Evolutionary conservation across 2,888 invertebrate genomes (phyloP), one percentile per base, ranked within the genome.

Genomic region (Apantesis nais): DNA sequence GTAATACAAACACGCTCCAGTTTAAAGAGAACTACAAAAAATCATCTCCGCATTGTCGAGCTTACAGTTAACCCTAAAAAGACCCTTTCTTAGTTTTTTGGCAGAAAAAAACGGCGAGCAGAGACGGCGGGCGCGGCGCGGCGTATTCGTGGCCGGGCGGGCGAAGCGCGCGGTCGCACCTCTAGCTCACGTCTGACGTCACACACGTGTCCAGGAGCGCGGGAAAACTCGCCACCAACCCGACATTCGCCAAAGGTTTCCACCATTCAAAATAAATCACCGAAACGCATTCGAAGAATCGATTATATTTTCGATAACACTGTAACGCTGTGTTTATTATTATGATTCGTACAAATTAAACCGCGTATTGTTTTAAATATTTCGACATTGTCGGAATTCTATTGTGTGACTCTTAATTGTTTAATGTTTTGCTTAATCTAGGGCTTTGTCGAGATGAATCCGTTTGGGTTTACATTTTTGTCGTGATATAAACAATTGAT

Each of bases 41-140:
- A 90, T 88, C 88, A 86, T 85, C 85, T 84, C 83, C 87, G 89
- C 82, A 82, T 82, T 82, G 77, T 76, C 65, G 88, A 88, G 86
- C 90, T 90, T 87, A 90, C 90, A 89, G 89, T 92, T 92, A 93
- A 93, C 93, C 93, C 93, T 90, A 92, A 88, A 87, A 88, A 90
- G 90, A 89, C 90, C 91, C 89, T 93, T 93, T 91, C 89, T 90
- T 90, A 85, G 90, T 91, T 94, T 94, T 94, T 94, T 92, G 90
- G 91, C 90, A 86, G 88, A 92, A 93, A 93, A 94, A 92, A 91
- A 85, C 80, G 84, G 81, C 75, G 84, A 84, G 76, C 78, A 76
- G 86, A 87, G 86, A 85, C 86, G 85, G 87, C 86, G 83, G 82
- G 83, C 85, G 77, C 79, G 86, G 73, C 80, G 80, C 79, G 77